phyloP scores from a whole-genome alignment of 2,113 vertebrate species.

The Leptosomus discolor region DNA sequence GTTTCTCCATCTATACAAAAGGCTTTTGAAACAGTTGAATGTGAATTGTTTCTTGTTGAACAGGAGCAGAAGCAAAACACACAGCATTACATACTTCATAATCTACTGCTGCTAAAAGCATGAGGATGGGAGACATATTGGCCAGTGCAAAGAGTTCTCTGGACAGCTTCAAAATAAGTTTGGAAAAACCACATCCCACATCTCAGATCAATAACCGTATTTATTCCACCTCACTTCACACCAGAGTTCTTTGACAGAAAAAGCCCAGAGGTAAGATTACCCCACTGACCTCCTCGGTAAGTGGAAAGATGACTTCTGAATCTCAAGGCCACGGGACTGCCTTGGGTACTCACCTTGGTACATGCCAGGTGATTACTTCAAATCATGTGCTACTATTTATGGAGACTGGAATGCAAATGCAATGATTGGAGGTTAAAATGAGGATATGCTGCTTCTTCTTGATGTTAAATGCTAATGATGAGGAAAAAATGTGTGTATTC shows the following conservation, averaged over 20 bases:
- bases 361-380: not conserved
- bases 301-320: not conserved
- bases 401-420: too few relatives aligned
- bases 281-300: not conserved
- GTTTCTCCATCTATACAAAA: not conserved
- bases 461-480: not conserved
- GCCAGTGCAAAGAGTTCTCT: not conserved
- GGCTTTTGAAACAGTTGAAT: not conserved
- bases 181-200: not conserved
- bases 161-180: not conserved
- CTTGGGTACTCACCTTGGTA: not conserved
- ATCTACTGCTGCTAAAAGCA: not conserved
- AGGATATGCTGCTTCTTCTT: not conserved
- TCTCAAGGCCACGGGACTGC: not conserved
- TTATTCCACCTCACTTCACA: not conserved
- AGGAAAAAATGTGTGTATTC: not conserved
- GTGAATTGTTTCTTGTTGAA: not conserved
- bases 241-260: not conserved
- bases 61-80: not conserved
- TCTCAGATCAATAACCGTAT: not conserved
- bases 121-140: not conserved
- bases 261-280: not conserved
- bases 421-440: not conserved
- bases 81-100: not conserved
- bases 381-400: not conserved